Conservation (phyloP, 2,113 vertebrate genomes). For the Saimiri boliviensis region DNA sequence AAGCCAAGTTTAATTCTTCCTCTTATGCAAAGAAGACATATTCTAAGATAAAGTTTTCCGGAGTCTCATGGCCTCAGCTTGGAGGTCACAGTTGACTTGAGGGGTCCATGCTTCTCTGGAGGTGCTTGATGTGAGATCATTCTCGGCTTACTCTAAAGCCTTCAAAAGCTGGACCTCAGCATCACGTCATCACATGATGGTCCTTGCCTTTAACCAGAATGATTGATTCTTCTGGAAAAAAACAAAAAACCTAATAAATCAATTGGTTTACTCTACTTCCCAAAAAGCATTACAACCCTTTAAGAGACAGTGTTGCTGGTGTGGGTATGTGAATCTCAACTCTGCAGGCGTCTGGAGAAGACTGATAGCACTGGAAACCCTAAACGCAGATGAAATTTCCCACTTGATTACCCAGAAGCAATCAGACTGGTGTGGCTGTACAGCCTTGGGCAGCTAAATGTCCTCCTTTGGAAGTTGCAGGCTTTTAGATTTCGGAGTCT, state of each 20-base stretch:
- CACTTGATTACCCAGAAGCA: conserved; percentile 68
- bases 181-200: not conserved
- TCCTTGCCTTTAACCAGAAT: not conserved
- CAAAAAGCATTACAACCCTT: not conserved
- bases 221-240: not conserved
- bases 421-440: conserved; percentile 50
- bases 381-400: conserved; percentile 67
- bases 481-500: conserved; percentile 82
- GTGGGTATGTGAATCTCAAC: conserved; percentile 3
- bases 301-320: not conserved
- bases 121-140: not conserved
- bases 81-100: not conserved
- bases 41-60: not conserved
- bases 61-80: not conserved
- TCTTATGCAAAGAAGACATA: not conserved
- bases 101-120: not conserved
- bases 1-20: not conserved
- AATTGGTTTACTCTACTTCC: not conserved
- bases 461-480: conserved; percentile 66
- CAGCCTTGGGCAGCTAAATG: conserved; percentile 71
- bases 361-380: conserved; percentile 40
- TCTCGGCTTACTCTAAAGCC: not conserved
- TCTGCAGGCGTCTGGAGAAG: conserved; percentile 18
- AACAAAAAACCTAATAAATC: not conserved
- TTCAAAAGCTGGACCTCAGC: not conserved